These are phyloP conservation scores for Xyrichtys novacula DNA, from an alignment of 2,797 vertebrate genomes.

Conservation along the genomic window DNA sequence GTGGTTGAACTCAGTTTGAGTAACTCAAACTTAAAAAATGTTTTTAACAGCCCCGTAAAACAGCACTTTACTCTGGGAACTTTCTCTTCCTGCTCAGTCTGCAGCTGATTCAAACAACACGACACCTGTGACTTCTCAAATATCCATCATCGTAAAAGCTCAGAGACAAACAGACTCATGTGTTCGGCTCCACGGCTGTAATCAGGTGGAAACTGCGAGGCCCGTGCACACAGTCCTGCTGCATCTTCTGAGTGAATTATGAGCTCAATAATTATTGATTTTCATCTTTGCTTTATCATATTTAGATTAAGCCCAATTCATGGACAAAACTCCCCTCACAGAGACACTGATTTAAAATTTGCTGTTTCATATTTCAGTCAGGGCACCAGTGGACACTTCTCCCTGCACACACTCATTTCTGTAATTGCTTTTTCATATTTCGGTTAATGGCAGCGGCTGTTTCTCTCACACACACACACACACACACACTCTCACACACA, in stretches of 20 bases:
- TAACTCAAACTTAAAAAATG: slow-evolving; percentile 51
- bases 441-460: slow-evolving; percentile 43
- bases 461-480: slow-evolving; percentile 38
- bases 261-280: slow-evolving; percentile 62
- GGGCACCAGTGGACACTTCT: slow-evolving; percentile 39
- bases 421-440: slow-evolving; percentile 71
- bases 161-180: slow-evolving; percentile 58
- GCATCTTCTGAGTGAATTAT: slow-evolving; percentile 45
- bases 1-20: slow-evolving; percentile 20
- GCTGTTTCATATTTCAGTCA: slow-evolving; percentile 43
- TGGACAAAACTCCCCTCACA: slow-evolving; percentile 14
- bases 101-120: slow-evolving; percentile 55
- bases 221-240: slow-evolving; percentile 25
- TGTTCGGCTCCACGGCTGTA: slow-evolving; percentile 37
- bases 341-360: slow-evolving; percentile 23
- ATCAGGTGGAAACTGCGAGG: slow-evolving; percentile 60
- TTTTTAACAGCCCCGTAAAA: slow-evolving; percentile 68
- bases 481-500: not conserved
- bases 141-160: slow-evolving; percentile 63
- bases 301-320: slow-evolving; percentile 55
- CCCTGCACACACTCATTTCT: slow-evolving; percentile 60
- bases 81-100: slow-evolving; percentile 43
- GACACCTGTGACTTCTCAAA: slow-evolving; percentile 72
- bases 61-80: slow-evolving; percentile 45
- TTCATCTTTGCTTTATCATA: slow-evolving; percentile 54